Base-by-base conservation (phyloP, 2,797 vertebrate genomes). In the Petrocephalus sullivani region DNA sequence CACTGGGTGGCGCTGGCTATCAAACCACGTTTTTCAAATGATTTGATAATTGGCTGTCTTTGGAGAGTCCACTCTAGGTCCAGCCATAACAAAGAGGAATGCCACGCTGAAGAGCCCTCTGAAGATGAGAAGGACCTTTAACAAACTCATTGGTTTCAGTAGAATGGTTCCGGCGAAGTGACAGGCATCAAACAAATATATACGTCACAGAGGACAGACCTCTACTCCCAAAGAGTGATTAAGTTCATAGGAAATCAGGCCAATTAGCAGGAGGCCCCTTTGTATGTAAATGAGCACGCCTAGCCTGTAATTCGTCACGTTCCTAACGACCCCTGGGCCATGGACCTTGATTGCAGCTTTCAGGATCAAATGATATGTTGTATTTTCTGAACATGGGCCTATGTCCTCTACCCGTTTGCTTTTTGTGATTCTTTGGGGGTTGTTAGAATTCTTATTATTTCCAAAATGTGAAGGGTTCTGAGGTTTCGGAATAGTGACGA, bases 181-280 rank as follows among this genome's bases (percentile, higher is more conserved):
- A 75, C 12, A 19, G 14, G 14, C 67, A 33, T 41, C 28, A 37
- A 75, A 75, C 1, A 75, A 14, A 41, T 16, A 75, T 41, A 33
- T 16, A 78, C 0, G 37, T 37, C 71, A 16, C 5, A 75, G 16
- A 19, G 33, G 5, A 41, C 28, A 41, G 16, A 75, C 71, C 5
- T 41, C 16, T 37, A 41, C 71, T 14, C 41, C 37, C 33, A 16
- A 46, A 8, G 71, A 78, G 37, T 46, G 71, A 78, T 78, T 78
- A 78, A 46, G 71, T 78, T 78, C 2, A 46, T 78, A 33, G 37
- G 14, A 78, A 46, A 78, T 78, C 6, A 78, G 71, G 71, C 16
- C 71, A 78, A 78, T 78, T 78, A 46, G 71, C 16, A 78, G 71
- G 71, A 78, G 71, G 41, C 71, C 37, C 71, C 71, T 78, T 78